Evolutionary conservation across 64 coral and sea anemone species (phyloP).

Genomic region (Acropora tenuis): DNA sequence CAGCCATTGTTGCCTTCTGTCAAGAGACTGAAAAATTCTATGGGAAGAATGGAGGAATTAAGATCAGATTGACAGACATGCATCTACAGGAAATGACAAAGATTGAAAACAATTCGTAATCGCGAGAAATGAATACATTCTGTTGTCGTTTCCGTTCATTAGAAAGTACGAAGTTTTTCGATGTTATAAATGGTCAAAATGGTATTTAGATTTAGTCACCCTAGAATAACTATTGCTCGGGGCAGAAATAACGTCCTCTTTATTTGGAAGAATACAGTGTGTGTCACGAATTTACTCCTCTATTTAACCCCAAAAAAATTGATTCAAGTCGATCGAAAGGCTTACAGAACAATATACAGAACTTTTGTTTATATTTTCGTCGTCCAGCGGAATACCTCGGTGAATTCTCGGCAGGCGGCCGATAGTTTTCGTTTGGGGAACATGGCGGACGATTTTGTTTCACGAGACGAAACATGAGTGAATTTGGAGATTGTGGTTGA

Average conservation of each 20-base stretch:
- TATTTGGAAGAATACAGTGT: too few relatives aligned
- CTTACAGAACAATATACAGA: neutral
- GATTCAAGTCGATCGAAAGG: too few relatives aligned
- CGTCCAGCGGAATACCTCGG: neutral
- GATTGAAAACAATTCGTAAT: neutral
- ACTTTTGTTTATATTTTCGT: neutral
- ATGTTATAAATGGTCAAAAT: too few relatives aligned
- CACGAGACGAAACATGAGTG: constrained; percentile 67
- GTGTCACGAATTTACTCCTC: too few relatives aligned
- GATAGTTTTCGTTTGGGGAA: constrained; percentile 67
- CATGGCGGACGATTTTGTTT: constrained; percentile 79
- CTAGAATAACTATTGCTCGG: too few relatives aligned
- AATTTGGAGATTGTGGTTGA: constrained; percentile 69
- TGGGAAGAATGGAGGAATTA: neutral
- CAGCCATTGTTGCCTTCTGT: neutral
- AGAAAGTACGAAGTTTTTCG: too few relatives aligned
- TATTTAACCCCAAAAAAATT: too few relatives aligned
- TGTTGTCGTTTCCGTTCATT: neutral
- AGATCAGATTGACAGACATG: neutral
- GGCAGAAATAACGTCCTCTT: too few relatives aligned
- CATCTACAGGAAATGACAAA: neutral
- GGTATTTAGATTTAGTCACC: too few relatives aligned
- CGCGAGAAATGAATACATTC: neutral
- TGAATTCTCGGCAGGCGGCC: constrained; percentile 18
- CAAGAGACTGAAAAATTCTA: neutral